A percentile compares a stretch with the other conserved stretches of the same genome.
Conservation (phyloP, 2,888 invertebrate species). For the Leptothorax acervorum region DNA sequence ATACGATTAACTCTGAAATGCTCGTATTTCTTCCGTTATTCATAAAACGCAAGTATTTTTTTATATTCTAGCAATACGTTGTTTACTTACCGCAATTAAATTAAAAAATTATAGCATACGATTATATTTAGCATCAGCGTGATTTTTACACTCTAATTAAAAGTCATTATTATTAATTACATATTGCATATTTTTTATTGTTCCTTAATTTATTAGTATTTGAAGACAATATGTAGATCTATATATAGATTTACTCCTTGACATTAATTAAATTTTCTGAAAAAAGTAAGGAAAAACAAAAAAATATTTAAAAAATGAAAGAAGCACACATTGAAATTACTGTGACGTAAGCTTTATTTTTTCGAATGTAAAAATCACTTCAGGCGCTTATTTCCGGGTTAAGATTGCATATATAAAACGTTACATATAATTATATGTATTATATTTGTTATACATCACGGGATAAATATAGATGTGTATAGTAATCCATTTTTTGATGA, state of each 20-base stretch:
- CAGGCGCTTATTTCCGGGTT: background rate
- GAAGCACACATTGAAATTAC: too few species aligned
- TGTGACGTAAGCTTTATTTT: too few species aligned
- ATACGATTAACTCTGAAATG: slow-evolving; percentile 42
- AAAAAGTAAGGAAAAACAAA: too few species aligned
- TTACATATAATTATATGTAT: background rate
- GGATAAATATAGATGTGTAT: background rate
- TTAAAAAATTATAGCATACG: background rate
- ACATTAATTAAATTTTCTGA: too few species aligned
- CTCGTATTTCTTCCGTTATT: background rate
- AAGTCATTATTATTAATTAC: too few species aligned
- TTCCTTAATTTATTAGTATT: too few species aligned
- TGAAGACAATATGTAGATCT: too few species aligned
- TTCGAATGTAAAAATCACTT: too few species aligned
- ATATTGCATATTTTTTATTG: too few species aligned
- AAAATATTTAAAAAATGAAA: too few species aligned
- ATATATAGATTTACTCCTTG: too few species aligned
- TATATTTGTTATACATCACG: background rate
- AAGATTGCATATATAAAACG: background rate
- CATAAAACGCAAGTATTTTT: slow-evolving; percentile 1
- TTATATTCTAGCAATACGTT: background rate
- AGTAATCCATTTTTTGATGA: background rate
- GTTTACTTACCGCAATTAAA: background rate
- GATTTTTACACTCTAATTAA: background rate
- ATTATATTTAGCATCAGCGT: background rate